Evolutionary conservation across 2,113 vertebrate species (phyloP), one percentile per base, ranked within the genome.

Genomic region (Dasyornis broadbenti): DNA sequence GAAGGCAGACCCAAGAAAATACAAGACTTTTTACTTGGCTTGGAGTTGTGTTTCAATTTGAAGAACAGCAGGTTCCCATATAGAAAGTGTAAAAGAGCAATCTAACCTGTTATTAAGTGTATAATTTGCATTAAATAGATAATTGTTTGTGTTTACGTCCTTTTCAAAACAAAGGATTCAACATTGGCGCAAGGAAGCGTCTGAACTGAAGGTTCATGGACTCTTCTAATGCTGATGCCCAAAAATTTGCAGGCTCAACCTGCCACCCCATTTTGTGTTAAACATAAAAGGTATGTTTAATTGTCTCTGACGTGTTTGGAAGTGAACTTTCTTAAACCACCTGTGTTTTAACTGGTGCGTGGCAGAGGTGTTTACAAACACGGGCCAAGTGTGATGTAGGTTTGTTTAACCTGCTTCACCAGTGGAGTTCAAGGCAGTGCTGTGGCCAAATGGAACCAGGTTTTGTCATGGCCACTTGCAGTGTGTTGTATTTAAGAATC

Each of bases 341-440:
- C 42, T 89, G 76, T 45, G 64, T 94, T 70, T 90, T 52, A 95
- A 71, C 14, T 93, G 66, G 70, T 64, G 83, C 54, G 4, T 60
- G 53, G 37, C 50, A 60, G 75, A 72, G 44, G 4, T 94, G 86
- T 95, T 97, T 97, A 95, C 71, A 95, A 87, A 63, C 44, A 78
- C 50, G 33, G 45, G 89, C 93, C 95, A 97, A 85, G 93, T 23
- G 39, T 49, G 63, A 90, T 77, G 28, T 78, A 28, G 81, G 40
- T 86, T 95, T 96, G 57, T 93, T 97, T 92, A 91, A 87, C 56
- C 14, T 85, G 73, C 68, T 91, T 92, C 52, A 70, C 73, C 59
- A 72, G 18, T 33, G 66, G 68, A 65, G 50, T 72, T 95, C 68
- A 94, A 89, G 79, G 65, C 76, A 93, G 23, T 30, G 31, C 79